phyloP scores from a whole-genome alignment of 2,797 vertebrate species.

The Erithacus rubecula region DNA sequence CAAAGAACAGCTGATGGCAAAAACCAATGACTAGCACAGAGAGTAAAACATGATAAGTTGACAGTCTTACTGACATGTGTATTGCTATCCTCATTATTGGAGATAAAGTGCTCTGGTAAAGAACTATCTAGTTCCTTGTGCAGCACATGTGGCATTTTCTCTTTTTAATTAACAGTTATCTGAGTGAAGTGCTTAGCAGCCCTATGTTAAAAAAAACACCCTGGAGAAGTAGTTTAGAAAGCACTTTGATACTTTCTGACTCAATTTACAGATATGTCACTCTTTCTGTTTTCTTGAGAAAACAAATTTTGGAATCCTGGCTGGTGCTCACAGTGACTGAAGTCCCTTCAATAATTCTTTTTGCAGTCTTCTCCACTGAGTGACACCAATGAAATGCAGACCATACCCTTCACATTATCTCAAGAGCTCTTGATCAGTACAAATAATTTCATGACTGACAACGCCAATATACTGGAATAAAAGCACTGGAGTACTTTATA shows the following conservation, averaged over 20 bases:
- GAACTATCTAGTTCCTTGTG: not conserved
- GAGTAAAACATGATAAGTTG: not conserved
- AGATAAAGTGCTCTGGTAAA: not conserved
- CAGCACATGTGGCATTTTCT: not conserved
- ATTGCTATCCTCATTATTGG: not conserved
- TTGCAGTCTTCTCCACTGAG: not conserved
- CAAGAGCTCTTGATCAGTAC: not conserved
- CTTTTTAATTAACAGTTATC: not conserved
- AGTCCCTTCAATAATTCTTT: not conserved
- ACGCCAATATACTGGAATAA: not conserved
- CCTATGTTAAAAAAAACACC: not conserved
- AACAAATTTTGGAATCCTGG: not conserved
- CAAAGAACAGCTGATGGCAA: not conserved
- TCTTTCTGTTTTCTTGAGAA: not conserved
- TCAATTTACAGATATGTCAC: not conserved
- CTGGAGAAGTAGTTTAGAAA: not conserved
- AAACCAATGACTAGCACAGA: not conserved
- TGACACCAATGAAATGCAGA: not conserved
- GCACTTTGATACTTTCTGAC: not conserved
- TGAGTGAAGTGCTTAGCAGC: not conserved
- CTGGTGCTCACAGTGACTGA: not conserved
- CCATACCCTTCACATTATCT: not conserved
- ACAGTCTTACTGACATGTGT: not conserved
- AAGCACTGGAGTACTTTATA: accelerated
- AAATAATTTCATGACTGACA: not conserved